Conservation (phyloP, 2,797 vertebrate species). For the Jordanella pulchra region DNA sequence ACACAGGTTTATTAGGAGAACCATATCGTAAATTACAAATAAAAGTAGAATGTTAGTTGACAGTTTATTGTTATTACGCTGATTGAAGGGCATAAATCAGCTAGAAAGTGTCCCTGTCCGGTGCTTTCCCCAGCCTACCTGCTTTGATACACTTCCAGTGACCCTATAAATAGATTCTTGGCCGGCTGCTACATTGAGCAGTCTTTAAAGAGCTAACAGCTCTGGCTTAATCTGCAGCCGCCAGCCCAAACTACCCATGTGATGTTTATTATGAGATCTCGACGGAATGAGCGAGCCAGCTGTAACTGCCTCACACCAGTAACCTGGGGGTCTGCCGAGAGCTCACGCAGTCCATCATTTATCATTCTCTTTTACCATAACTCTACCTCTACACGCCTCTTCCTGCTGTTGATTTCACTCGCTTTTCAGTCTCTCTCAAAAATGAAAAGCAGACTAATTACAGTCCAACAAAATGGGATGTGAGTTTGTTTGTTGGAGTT, state of each 20-base stretch:
- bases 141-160: constrained; percentile 68
- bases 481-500: constrained; percentile 33
- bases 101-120: constrained; percentile 54
- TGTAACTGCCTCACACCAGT: constrained; percentile 69
- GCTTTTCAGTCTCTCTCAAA: constrained; percentile 21
- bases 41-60: constrained; percentile 66
- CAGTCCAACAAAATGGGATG: constrained; percentile 40
- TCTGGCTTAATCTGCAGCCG: constrained; percentile 75
- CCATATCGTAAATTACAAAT: constrained; percentile 72
- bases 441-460: constrained; percentile 48
- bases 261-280: constrained; percentile 78
- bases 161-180: constrained; percentile 72
- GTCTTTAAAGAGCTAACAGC: constrained; percentile 77
- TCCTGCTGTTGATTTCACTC: constrained; percentile 43
- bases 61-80: constrained; percentile 76
- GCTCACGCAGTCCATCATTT: constrained; percentile 68
- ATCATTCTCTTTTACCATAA: constrained; percentile 59
- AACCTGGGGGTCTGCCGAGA: constrained; percentile 66
- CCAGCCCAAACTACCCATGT: constrained; percentile 77
- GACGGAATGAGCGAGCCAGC: constrained; percentile 70
- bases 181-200: constrained; percentile 63
- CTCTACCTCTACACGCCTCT: constrained; percentile 29
- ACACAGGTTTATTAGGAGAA: constrained; percentile 68
- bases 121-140: constrained; percentile 61
- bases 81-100: constrained; percentile 78